Evolutionary conservation across 2,888 invertebrate genomes (phyloP), one percentile per base, ranked within the genome.

Genomic region (Amphimallon solstitiale): DNA sequence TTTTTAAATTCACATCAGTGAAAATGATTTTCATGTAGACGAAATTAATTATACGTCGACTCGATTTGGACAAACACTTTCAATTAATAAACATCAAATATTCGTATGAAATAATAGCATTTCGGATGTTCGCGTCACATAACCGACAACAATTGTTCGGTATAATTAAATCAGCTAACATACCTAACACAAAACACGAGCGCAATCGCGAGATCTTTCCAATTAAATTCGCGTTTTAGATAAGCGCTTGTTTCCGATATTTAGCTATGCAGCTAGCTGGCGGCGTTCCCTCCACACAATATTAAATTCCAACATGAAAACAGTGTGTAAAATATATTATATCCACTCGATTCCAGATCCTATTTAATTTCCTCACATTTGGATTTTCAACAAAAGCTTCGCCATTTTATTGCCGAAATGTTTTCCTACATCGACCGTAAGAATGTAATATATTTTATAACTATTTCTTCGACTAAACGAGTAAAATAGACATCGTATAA

Each of bases 281-380:
- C 15, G 45, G 19, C 45, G 45, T 38, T 35, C 40, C 21, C 64
- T 54, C 54, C 45, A 40, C 59, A 46, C 45, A 45, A 54, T 54
- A 67, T 67, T 66, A 67, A 69, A 69, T 69, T 63, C 60, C 37
- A 45, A 34, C 37, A 62, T 56, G 68, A 67, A 68, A 71, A 67
- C 60, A 52, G 63, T 66, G 67, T 59, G 56, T 60, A 54, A 68
- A 68, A 62, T 68, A 51, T 54, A n/a, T n/a, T n/a, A 65, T 46
- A 59, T 52, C 63, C 52, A 46, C 45, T 46, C 67, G 66, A 70
- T 62, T 71, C 63, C 60, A 63, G 65, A 64, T 70, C 70, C 69
- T 40, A 69, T 67, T 70, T 68, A 68, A 70, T 70, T 70, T 70
- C 68, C 70, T 69, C 66, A 49, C 34, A 12, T 52, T 65, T 29